A percentile compares a stretch with the other conserved stretches of the same genome.
phyloP scores from a whole-genome alignment of 1,140 invertebrate genomes.

The Proales similis region DNA sequence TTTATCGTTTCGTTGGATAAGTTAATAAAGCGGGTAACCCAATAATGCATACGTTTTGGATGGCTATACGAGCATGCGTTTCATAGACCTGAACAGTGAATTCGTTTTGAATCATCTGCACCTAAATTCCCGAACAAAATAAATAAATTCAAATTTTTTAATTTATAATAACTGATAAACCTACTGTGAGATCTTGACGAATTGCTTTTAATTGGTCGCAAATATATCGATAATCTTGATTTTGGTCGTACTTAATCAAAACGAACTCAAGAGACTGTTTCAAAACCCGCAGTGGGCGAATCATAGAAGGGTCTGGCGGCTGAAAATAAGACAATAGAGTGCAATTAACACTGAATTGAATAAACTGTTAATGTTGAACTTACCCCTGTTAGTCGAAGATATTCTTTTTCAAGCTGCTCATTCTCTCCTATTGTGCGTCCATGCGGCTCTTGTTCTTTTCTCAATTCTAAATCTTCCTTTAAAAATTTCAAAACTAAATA shows the following conservation, averaged over 20 bases:
- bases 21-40: too few species aligned
- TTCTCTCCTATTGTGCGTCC: slow-evolving; percentile 90
- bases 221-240: slow-evolving; percentile 85
- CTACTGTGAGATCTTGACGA: slow-evolving; percentile 90
- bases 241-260: slow-evolving; percentile 76
- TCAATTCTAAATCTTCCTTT: too few species aligned
- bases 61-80: slow-evolving; percentile 68
- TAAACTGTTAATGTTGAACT: slow-evolving; percentile 43
- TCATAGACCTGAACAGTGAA: slow-evolving; percentile 96
- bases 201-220: slow-evolving; percentile 98
- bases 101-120: slow-evolving; percentile 83
- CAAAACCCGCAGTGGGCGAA: slow-evolving; percentile 77
- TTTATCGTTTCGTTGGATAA: too few species aligned
- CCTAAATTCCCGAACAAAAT: slow-evolving; percentile 56
- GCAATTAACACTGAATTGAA: slow-evolving; percentile 30
- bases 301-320: slow-evolving; percentile 81
- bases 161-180: slow-evolving; percentile 42
- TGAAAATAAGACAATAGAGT: slow-evolving; percentile 49
- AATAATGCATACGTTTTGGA: slow-evolving; percentile 31
- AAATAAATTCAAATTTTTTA: slow-evolving; percentile 32
- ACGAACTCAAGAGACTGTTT: slow-evolving; percentile 76
- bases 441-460: too few species aligned
- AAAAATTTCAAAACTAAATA: not conserved
- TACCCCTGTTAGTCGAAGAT: slow-evolving; percentile 79
- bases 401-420: slow-evolving; percentile 83